phyloP scores from a whole-genome alignment of 2,113 vertebrate species.

The Ictalurus furcatus region DNA sequence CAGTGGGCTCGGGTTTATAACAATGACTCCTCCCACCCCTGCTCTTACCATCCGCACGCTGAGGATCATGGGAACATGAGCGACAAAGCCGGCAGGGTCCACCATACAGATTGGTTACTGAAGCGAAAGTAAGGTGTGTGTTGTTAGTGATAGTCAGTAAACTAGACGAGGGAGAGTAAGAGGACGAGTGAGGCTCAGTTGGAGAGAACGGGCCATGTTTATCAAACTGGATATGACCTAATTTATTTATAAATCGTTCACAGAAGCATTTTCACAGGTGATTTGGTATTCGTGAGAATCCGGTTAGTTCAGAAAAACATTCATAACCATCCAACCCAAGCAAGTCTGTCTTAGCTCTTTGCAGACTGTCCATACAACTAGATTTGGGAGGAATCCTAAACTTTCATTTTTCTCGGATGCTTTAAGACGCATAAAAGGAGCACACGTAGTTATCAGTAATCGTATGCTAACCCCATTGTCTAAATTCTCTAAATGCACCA shows the following conservation, averaged over 20 bases:
- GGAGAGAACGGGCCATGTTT: background rate
- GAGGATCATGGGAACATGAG: conserved; percentile 90
- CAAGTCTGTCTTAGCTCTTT: background rate
- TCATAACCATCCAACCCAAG: background rate
- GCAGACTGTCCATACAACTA: background rate
- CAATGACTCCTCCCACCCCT: conserved; percentile 50
- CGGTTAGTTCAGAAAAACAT: background rate
- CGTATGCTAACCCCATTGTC: background rate
- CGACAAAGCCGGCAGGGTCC: conserved; percentile 81
- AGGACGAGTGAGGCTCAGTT: background rate
- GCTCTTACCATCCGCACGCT: conserved; percentile 60
- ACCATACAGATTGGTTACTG: background rate
- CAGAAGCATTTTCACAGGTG: background rate
- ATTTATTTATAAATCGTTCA: background rate
- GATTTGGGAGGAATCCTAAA: background rate
- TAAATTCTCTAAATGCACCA: background rate
- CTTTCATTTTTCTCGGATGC: background rate
- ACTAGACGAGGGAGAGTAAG: background rate
- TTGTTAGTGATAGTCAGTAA: background rate
- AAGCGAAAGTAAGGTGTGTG: background rate
- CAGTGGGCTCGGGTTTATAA: conserved; percentile 69
- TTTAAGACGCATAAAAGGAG: no score
- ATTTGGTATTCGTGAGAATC: background rate
- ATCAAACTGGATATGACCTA: background rate
- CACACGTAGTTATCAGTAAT: background rate